Evolutionary conservation across 2,888 invertebrate genomes (phyloP), one percentile per base, ranked within the genome.

Genomic region (Anodontia alba): DNA sequence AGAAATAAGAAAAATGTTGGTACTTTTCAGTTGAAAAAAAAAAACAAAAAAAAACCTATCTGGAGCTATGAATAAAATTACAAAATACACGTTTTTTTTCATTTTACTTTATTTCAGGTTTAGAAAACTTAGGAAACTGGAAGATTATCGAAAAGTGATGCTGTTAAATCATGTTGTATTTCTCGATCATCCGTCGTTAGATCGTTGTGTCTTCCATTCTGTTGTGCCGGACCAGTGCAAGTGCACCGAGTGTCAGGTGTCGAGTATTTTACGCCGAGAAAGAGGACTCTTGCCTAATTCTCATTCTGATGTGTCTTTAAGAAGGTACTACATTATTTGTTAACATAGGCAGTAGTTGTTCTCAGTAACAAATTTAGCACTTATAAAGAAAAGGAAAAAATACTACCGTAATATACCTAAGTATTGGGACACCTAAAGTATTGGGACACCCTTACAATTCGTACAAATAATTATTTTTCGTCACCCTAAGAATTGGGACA

Each of bases 81-180:
- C n/a, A n/a, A n/a, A n/a, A n/a, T n/a, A n/a, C n/a, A n/a, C 12
- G 38, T 38, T 5, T 8, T 38, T 38, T 8, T 8, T 38, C 7
- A 5, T 38, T 5, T 38, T 5, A 38, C 38, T 20, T 46, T 76
- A 12, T 83, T 87, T 26, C 89, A 97, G 98, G 95, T 99, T 98
- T 95, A 98, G 98, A 95, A 97, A 98, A 94, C 95, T 99, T 93
- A 98, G 98, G 95, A 96, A 98, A 76, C 96, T 99, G 94, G 98
- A 98, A 95, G 98, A 98, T 95, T 98, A 99, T 93, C 96, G 99
- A 84, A 98, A 98, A 94, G 95, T 98, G 88, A 97, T 99, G 96
- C 95, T 99, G 81, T 97, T 98, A 92, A 98, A 98, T 94, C 99
- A 99, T 95, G 95, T 99, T 62, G 98, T 98, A 79, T 99, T 99